phyloP scores from a whole-genome alignment of 2,888 invertebrate genomes.

The Phalangium opilio region DNA sequence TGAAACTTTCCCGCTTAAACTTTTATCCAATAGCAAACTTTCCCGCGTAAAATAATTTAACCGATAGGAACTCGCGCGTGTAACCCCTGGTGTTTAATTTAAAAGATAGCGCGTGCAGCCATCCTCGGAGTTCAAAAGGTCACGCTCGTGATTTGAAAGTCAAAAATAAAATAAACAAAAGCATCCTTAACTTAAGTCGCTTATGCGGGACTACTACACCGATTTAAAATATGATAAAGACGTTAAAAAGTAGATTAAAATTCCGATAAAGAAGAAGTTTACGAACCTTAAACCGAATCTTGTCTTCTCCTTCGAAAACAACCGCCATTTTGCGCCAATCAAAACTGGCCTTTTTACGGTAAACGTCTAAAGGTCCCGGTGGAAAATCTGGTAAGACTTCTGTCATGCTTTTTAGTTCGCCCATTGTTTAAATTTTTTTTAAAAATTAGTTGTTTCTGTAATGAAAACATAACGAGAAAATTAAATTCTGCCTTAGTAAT shows the following conservation, averaged over 20 bases:
- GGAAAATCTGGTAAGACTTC: slow-evolving; percentile 26
- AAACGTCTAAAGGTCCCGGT: slow-evolving; percentile 56
- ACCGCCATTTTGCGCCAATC: slow-evolving; percentile 72
- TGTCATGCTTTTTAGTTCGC: background rate
- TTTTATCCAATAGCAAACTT: too few species aligned
- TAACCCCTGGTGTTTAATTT: too few species aligned
- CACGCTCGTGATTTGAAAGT: too few species aligned
- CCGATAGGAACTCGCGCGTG: too few species aligned
- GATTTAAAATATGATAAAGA: background rate
- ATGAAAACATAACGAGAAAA: too few species aligned
- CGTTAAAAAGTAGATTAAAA: background rate
- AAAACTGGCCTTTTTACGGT: slow-evolving; percentile 62
- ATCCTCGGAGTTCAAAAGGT: too few species aligned
- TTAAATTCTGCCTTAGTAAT: too few species aligned
- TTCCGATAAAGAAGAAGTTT: background rate
- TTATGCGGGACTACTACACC: background rate
- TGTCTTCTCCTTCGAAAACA: slow-evolving; percentile 59
- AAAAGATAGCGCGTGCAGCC: too few species aligned
- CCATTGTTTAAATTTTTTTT: too few species aligned
- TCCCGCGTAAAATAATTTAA: too few species aligned
- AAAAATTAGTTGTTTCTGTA: too few species aligned
- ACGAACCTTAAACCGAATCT: slow-evolving; percentile 56
- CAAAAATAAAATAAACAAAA: background rate
- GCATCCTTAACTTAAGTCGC: background rate
- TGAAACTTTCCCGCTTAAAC: too few species aligned